These are phyloP conservation scores for Subanguina moxae DNA, from an alignment of 1,140 invertebrate species.

Conservation along the genomic window DNA sequence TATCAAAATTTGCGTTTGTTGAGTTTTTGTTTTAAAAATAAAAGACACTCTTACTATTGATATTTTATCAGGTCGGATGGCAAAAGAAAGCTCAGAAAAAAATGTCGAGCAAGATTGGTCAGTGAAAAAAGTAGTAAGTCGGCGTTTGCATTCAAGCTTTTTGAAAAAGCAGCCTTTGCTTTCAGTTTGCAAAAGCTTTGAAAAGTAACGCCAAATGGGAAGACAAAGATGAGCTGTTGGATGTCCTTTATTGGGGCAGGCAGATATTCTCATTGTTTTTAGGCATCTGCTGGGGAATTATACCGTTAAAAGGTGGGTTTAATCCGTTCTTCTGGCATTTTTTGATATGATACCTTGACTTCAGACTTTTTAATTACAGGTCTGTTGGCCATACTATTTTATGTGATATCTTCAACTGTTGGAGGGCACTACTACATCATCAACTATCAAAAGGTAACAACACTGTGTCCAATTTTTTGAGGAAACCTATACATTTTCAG, in stretches of 20 bases:
- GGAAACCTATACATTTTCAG: conserved; percentile 33
- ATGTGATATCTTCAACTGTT: conserved; percentile 46
- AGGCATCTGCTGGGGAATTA: conserved; percentile 50
- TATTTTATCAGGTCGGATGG: too few species aligned
- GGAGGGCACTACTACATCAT: conserved; percentile 51
- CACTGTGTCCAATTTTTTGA: conserved; percentile 7
- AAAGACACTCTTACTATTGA: too few species aligned
- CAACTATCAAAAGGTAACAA: conserved; percentile 45
- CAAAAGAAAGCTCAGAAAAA: background rate
- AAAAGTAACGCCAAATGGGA: conserved; percentile 34
- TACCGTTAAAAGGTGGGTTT: conserved; percentile 45
- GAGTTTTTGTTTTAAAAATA: too few species aligned
- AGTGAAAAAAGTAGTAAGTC: background rate
- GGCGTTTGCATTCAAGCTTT: background rate
- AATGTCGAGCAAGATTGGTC: background rate
- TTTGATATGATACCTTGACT: too few species aligned
- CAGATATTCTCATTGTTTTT: conserved; percentile 47
- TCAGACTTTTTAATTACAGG: background rate
- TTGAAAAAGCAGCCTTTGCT: conserved; percentile 6
- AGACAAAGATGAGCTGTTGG: conserved; percentile 56
- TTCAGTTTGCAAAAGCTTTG: conserved; percentile 48
- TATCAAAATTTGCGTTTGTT: too few species aligned
- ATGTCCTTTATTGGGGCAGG: conserved; percentile 56
- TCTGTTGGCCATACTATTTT: conserved; percentile 47
- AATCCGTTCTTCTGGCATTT: too few species aligned